Evolutionary conservation across 2,888 invertebrate genomes (phyloP), one percentile per base, ranked within the genome.

Genomic region (Callosobruchus maculatus): DNA sequence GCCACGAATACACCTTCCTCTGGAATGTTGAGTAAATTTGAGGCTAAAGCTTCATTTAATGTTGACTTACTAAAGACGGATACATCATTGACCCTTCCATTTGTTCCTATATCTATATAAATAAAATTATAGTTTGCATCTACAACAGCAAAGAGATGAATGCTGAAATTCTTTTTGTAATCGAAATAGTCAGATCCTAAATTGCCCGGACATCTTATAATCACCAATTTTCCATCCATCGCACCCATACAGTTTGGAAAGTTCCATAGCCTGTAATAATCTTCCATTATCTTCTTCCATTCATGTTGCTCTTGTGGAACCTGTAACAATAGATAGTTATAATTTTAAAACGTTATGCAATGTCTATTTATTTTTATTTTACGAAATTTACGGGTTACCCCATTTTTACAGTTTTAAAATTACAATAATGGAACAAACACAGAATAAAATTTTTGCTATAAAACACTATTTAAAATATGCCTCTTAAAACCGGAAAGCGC

Each of bases 181-280:
- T 71, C 21, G 22, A 22, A 74, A 71, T 30, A 71, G 7, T 71
- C 18, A 67, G 74, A 68, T 20, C 71, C 70, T 21, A 20, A 66
- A 20, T 71, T 67, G n/a, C 68, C 20, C 9, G 70, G 73, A 21
- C 71, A 71, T 74, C 74, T 75, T 72, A 79, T 78, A 70, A 75
- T 74, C 49, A 77, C 74, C 22, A 77, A 75, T 73, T 79, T 79
- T 74, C 68, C 71, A 21, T 73, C 71, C 71, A 73, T 73, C 20
- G 68, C 71, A 7, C 68, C 31, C 22, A 66, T 77, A 30, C 73
- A 73, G n/a, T 73, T 74, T 21, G 74, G 73, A 70, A 77, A 78
- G 72, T 78, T 78, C 77, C 76, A 78, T 71, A 75, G 20, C 68
- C 69, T 76, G 68, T 76, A 75, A 74, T 73, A 77, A 73, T 77